Conservation (phyloP, 2,888 invertebrate species). For the Dynastes hyllus region DNA sequence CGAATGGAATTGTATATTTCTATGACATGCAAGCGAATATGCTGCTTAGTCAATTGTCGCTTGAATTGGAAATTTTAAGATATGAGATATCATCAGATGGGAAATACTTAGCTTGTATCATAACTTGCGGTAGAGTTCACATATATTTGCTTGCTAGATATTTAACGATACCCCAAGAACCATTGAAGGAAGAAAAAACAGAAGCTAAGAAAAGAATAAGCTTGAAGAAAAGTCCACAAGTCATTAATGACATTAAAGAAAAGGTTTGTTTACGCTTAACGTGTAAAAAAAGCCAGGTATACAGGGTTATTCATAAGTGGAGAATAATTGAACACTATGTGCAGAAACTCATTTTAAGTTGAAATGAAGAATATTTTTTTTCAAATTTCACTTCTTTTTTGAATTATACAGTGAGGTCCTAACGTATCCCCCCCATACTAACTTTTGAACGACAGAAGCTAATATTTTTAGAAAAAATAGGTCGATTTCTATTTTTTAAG, state of each 20-base stretch:
- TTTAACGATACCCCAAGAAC: neutral
- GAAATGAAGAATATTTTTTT: too few relatives aligned
- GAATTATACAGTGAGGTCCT: too few relatives aligned
- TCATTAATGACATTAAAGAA: slow-evolving; percentile 54
- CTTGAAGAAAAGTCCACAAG: slow-evolving; percentile 52
- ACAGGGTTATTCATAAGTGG: too few relatives aligned
- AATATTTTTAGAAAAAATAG: too few relatives aligned
- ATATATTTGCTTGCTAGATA: slow-evolving; percentile 67
- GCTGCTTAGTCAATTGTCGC: slow-evolving; percentile 71
- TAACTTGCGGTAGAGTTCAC: slow-evolving; percentile 76
- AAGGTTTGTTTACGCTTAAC: slow-evolving; percentile 56
- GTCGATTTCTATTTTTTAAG: too few relatives aligned
- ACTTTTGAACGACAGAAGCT: too few relatives aligned
- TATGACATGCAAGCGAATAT: slow-evolving; percentile 73
- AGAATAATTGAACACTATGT: too few relatives aligned
- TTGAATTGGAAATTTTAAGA: slow-evolving; percentile 72
- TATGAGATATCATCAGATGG: slow-evolving; percentile 75
- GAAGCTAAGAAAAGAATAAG: slow-evolving; percentile 54
- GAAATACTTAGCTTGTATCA: slow-evolving; percentile 75
- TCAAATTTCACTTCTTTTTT: too few relatives aligned
- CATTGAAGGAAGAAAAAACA: slow-evolving; percentile 43
- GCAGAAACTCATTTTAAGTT: too few relatives aligned
- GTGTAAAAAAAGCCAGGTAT: neutral
- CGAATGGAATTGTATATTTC: slow-evolving; percentile 74
- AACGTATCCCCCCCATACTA: too few relatives aligned